A percentile compares a stretch with the other conserved stretches of the same genome.
These are phyloP conservation scores for Poliocrania exsul DNA, from an alignment of 2,797 vertebrate species.

Conservation along the genomic window DNA sequence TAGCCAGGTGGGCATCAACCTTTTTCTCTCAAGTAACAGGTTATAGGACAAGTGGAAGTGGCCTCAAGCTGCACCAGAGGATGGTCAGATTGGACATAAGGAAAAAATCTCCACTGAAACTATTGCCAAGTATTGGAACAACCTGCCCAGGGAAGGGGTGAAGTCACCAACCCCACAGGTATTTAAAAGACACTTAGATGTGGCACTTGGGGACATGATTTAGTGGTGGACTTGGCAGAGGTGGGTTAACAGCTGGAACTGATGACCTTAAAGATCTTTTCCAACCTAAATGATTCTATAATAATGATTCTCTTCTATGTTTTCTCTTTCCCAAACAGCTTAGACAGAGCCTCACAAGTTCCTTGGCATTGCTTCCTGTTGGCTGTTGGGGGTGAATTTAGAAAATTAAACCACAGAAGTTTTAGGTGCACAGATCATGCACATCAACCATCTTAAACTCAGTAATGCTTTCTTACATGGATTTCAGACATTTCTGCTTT, in stretches of 20 bases:
- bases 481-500: background rate
- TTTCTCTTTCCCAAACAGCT: background rate
- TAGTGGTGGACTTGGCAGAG: background rate
- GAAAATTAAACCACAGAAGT: background rate
- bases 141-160: background rate
- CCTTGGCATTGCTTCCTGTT: background rate
- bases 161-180: no score
- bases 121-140: no score
- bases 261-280: background rate
- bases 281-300: background rate
- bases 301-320: background rate
- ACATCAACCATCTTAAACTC: background rate
- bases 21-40: background rate
- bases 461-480: background rate
- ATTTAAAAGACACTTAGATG: no score
- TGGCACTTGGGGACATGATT: background rate
- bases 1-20: background rate
- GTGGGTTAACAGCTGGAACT: background rate
- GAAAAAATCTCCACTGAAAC: background rate
- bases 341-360: background rate
- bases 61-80: no score
- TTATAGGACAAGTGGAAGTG: no score
- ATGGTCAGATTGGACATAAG: background rate
- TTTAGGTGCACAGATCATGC: background rate
- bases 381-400: no score